phyloP scores from a whole-genome alignment of 2,888 invertebrate genomes.

The Apocheima hispidaria region DNA sequence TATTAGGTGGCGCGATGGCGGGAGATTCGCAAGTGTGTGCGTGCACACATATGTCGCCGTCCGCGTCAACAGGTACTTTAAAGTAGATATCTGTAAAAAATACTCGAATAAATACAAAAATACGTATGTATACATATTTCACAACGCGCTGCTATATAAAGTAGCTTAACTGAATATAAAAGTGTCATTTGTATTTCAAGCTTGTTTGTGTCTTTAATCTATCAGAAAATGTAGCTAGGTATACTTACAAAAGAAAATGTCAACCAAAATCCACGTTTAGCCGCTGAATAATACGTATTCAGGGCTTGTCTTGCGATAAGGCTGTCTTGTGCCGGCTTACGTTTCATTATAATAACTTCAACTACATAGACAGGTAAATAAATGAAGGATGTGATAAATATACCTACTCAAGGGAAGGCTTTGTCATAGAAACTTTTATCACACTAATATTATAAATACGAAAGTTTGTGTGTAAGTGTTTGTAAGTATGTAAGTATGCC shows the following conservation, averaged over 20 bases:
- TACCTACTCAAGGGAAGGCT: neutral
- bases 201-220: neutral
- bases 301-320: constrained; percentile 5
- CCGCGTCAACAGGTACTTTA: too few species aligned
- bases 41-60: too few species aligned
- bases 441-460: too few species aligned
- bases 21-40: too few species aligned
- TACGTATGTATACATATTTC: too few species aligned
- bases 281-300: constrained; percentile 12
- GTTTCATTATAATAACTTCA: constrained; percentile 5
- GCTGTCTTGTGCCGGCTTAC: constrained; percentile 7
- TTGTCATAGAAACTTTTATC: too few species aligned
- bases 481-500: too few species aligned
- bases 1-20: too few species aligned
- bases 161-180: neutral
- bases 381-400: constrained; percentile 1
- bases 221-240: neutral
- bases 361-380: constrained; percentile 4
- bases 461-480: too few species aligned
- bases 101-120: too few species aligned
- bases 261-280: neutral
- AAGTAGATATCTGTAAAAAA: too few species aligned
- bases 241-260: constrained; percentile 3
- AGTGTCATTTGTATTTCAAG: neutral
- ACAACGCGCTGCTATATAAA: neutral